Evolutionary conservation across 2,888 invertebrate genomes (phyloP).

Genomic region (Hirtodrosophila duncani): DNA sequence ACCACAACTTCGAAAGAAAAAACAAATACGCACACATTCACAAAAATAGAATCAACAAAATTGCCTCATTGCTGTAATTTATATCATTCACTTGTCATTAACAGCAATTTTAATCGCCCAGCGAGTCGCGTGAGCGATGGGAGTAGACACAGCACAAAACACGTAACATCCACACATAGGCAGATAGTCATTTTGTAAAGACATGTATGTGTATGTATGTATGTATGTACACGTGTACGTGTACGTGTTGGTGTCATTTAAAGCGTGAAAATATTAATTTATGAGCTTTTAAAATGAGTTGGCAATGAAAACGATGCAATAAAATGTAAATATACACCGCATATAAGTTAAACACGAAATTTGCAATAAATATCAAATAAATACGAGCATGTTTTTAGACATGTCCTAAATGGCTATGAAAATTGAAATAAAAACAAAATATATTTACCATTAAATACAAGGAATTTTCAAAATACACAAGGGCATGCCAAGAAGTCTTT

Average conservation of each 20-base stretch:
- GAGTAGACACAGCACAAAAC: conserved; percentile 29
- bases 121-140: conserved; percentile 10
- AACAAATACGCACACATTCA: not conserved
- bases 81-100: conserved; percentile 75
- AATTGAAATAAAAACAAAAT: not conserved
- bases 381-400: conserved; percentile 26
- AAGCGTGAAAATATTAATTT: conserved; percentile 70
- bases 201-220: conserved; percentile 13
- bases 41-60: conserved; percentile 46
- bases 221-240: conserved; percentile 20
- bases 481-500: too few species aligned
- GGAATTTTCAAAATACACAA: too few species aligned
- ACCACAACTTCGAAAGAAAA: too few species aligned
- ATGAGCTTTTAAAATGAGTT: conserved; percentile 59
- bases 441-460: too few species aligned
- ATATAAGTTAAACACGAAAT: too few species aligned
- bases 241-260: conserved; percentile 47
- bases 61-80: conserved; percentile 72
- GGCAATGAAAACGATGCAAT: conserved; percentile 32
- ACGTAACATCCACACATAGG: conserved; percentile 16
- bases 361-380: conserved; percentile 47
- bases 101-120: conserved; percentile 67
- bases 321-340: conserved; percentile 41
- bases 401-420: conserved; percentile 2
- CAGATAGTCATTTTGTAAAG: conserved; percentile 7